A percentile compares a stretch with the other conserved stretches of the same genome.
These are phyloP conservation scores for Siderastrea siderea DNA, from an alignment of 92 coral and sea anemone species.

Conservation along the genomic window DNA sequence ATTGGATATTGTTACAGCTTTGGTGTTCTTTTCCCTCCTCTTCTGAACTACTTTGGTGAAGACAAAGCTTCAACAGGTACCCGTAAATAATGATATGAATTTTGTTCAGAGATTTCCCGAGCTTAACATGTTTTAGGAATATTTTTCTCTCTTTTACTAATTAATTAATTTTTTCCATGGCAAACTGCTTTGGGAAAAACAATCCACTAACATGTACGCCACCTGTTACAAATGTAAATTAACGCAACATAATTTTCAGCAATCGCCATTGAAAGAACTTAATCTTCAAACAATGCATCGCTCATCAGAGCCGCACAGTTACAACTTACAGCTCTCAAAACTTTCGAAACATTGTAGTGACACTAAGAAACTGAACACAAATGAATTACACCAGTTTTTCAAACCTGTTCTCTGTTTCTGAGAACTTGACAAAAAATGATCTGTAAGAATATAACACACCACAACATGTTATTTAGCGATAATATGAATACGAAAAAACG, in stretches of 20 bases:
- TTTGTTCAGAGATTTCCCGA: not conserved
- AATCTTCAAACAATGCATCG: no score
- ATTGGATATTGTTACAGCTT: conserved; percentile 63
- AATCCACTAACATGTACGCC: not conserved
- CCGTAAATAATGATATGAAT: not conserved
- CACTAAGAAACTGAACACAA: no score
- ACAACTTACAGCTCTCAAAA: no score
- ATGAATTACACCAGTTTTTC: no score
- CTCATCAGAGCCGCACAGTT: no score
- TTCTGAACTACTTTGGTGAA: conserved; percentile 48
- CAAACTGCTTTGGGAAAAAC: not conserved
- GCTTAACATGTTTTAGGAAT: not conserved
- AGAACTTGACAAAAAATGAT: no score
- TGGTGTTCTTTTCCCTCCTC: conserved; percentile 63
- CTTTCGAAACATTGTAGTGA: no score
- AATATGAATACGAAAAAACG: no score
- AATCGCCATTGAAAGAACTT: no score
- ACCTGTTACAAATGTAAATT: not conserved
- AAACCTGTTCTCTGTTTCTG: no score
- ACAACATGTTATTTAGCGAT: no score
- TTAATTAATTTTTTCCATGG: not conserved
- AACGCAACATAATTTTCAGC: not conserved
- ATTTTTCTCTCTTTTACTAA: not conserved
- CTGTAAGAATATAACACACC: no score
- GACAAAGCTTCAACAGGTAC: conserved; percentile 71